A percentile compares a stretch with the other conserved stretches of the same genome.
Evolutionary conservation across 2,113 vertebrate genomes (phyloP).

Genomic region (Sylvietta virens): DNA sequence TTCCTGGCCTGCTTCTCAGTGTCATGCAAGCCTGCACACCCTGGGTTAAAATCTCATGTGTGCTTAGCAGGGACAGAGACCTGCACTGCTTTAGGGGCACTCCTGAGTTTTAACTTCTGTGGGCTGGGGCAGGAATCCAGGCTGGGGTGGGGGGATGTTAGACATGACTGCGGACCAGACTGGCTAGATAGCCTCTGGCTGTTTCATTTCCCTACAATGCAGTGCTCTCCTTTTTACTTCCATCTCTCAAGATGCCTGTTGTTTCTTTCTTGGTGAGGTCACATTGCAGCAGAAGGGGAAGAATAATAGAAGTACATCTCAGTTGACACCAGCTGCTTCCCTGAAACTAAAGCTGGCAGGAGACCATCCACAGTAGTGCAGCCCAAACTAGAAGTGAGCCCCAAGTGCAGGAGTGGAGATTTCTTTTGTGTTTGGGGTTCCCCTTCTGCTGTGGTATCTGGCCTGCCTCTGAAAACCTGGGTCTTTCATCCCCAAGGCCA

Average conservation of each 20-base stretch:
- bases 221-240: not conserved
- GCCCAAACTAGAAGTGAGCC: not conserved
- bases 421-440: not conserved
- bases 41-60: not conserved
- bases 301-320: not conserved
- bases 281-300: not conserved
- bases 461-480: not conserved
- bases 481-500: not conserved
- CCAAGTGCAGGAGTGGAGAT: not conserved
- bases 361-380: not conserved
- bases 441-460: accelerated
- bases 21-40: not conserved
- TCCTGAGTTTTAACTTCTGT: not conserved
- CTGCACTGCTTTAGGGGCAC: not conserved
- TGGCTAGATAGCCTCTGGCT: not conserved
- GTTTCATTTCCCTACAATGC: not conserved
- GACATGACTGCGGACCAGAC: not conserved
- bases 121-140: not conserved
- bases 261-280: not conserved
- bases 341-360: not conserved
- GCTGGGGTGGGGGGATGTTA: not conserved
- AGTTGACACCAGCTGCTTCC: not conserved
- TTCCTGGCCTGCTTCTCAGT: not conserved
- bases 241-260: not conserved
- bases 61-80: not conserved